These are phyloP conservation scores for Megatriorchis doriae DNA, from an alignment of 2,113 vertebrate species.

Conservation along the genomic window DNA sequence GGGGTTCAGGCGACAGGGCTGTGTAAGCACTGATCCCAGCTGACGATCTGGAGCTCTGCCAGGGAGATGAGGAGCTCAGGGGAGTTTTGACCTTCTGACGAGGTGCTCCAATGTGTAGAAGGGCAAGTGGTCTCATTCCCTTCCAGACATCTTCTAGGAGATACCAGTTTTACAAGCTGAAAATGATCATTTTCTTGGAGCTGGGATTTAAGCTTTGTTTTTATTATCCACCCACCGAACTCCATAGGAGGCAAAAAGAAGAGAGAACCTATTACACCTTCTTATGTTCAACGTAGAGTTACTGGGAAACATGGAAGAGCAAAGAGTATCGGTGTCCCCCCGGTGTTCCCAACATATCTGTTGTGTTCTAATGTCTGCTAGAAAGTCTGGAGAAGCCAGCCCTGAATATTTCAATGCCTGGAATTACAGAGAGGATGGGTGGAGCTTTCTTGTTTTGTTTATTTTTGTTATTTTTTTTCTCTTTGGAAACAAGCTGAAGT, in stretches of 20 bases:
- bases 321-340: background rate
- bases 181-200: background rate
- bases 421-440: background rate
- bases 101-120: background rate
- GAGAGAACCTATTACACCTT: background rate
- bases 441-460: background rate
- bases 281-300: background rate
- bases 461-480: background rate
- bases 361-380: background rate
- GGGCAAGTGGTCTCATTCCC: rapidly evolving
- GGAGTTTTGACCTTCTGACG: background rate
- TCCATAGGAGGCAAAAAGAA: background rate
- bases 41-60: background rate
- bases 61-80: background rate
- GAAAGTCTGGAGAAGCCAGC: background rate
- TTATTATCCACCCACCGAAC: background rate
- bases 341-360: too few species aligned
- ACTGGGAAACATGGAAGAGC: background rate
- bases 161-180: background rate
- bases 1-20: rapidly evolving
- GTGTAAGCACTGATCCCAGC: background rate
- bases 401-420: background rate
- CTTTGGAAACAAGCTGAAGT: background rate
- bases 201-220: background rate
- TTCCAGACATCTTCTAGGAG: background rate